Percentiles rank a stretch among this genome's conserved stretches.
Evolutionary conservation across 2,888 invertebrate genomes (phyloP).

Genomic region (Lithodes maja): DNA sequence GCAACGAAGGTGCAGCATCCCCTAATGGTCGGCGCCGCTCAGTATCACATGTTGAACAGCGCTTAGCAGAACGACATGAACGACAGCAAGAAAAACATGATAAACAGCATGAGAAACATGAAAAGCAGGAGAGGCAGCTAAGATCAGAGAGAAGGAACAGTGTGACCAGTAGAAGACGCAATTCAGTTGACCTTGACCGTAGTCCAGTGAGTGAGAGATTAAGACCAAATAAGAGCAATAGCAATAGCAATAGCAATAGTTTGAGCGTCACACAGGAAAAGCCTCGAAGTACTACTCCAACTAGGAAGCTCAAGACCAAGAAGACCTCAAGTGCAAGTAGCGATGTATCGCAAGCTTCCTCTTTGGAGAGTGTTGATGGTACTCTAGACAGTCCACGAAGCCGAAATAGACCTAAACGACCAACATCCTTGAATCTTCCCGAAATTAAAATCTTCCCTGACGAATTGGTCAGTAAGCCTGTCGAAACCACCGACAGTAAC

Average conservation of each 20-base stretch:
- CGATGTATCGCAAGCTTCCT: constrained; percentile 69
- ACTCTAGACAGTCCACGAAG: constrained; percentile 39
- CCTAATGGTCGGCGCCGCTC: constrained; percentile 56
- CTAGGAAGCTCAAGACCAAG: constrained; percentile 50
- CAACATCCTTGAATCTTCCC: constrained; percentile 45
- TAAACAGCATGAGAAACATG: constrained; percentile 53
- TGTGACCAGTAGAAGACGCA: constrained; percentile 35
- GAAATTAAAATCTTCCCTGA: constrained; percentile 49
- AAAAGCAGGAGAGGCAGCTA: constrained; percentile 57
- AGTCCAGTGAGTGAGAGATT: constrained; percentile 44
- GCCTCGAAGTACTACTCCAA: constrained; percentile 58
- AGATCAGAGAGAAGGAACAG: constrained; percentile 52
- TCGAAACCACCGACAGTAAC: constrained; percentile 52
- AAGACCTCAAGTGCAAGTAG: constrained; percentile 54
- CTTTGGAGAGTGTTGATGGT: constrained; percentile 65
- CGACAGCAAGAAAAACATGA: constrained; percentile 66
- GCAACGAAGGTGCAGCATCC: constrained; percentile 53
- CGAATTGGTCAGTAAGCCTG: constrained; percentile 1
- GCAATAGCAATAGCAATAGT: not conserved
- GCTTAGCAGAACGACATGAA: constrained; percentile 68
- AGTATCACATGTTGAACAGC: constrained; percentile 68
- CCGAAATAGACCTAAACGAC: constrained; percentile 30
- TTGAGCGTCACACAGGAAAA: constrained; percentile 28
- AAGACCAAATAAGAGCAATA: constrained; percentile 20
- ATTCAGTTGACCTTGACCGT: constrained; percentile 57